Evolutionary conservation across 2,888 invertebrate species (phyloP).

Genomic region (Mycalesis mineus): DNA sequence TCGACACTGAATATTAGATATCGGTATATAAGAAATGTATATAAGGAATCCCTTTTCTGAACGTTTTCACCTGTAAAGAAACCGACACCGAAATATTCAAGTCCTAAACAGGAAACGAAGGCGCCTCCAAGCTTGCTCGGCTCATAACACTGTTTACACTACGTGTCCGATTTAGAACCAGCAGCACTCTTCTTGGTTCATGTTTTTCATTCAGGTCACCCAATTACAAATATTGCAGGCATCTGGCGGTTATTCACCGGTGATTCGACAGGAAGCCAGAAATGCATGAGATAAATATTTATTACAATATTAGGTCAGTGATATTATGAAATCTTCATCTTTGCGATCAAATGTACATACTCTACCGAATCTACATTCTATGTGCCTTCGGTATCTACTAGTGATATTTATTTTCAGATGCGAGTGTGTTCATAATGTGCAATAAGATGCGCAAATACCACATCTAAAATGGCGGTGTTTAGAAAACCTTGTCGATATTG

Average conservation of each 20-base stretch:
- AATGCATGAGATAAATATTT: constrained; percentile 28
- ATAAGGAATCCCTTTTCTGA: too few species aligned
- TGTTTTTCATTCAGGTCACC: constrained; percentile 39
- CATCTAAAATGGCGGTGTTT: too few species aligned
- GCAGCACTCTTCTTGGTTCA: constrained; percentile 38
- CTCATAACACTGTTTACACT: constrained; percentile 54
- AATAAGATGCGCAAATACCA: too few species aligned
- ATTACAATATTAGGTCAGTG: constrained; percentile 12
- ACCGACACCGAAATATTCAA: not conserved
- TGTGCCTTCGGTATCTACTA: too few species aligned
- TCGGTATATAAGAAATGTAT: too few species aligned
- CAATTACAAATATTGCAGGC: constrained; percentile 35
- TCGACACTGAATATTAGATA: too few species aligned
- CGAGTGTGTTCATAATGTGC: too few species aligned
- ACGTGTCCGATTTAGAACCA: constrained; percentile 54
- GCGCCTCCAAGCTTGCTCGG: constrained; percentile 39
- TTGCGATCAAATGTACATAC: not conserved
- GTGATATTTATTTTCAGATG: too few species aligned
- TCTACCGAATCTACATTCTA: too few species aligned
- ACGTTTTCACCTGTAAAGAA: not conserved
- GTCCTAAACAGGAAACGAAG: constrained; percentile 41
- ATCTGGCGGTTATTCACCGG: constrained; percentile 35
- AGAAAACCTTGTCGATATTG: too few species aligned
- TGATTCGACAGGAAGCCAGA: constrained; percentile 29
- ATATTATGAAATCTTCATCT: constrained; percentile 18